Evolutionary conservation across 2,888 invertebrate genomes (phyloP).

Genomic region (Ectemnius continuus): DNA sequence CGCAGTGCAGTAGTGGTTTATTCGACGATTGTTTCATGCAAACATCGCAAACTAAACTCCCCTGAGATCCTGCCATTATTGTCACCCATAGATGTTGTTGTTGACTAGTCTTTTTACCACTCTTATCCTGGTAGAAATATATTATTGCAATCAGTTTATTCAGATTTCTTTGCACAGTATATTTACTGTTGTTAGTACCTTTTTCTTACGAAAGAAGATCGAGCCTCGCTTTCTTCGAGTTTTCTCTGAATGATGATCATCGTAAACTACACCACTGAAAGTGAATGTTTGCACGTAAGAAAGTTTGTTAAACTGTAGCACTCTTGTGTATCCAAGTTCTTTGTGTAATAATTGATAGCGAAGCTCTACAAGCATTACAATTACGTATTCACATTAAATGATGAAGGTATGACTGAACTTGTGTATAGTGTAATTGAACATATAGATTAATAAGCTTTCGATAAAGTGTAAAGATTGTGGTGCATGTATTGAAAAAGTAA

Average conservation of each 20-base stretch:
- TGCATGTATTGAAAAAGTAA: constrained; percentile 22
- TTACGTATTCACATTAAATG: constrained; percentile 25
- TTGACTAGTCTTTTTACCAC: constrained; percentile 81
- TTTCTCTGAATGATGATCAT: constrained; percentile 90
- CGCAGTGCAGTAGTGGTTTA: constrained; percentile 91
- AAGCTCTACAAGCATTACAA: constrained; percentile 38
- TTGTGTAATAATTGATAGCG: constrained; percentile 11
- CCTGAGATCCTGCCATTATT: constrained; percentile 81
- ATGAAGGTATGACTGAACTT: constrained; percentile 17
- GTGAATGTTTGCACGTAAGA: neutral
- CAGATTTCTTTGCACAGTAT: neutral
- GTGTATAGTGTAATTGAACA: constrained; percentile 21
- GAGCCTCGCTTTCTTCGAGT: constrained; percentile 90
- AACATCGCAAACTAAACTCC: constrained; percentile 86
- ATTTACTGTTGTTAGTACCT: constrained; percentile 79
- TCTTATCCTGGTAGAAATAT: constrained; percentile 83
- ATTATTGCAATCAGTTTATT: neutral
- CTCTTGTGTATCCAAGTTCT: neutral
- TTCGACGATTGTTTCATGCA: constrained; percentile 88
- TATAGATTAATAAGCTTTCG: constrained; percentile 26
- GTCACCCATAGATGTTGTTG: constrained; percentile 86
- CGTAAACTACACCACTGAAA: constrained; percentile 73
- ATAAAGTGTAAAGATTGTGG: constrained; percentile 16
- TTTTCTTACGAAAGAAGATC: constrained; percentile 94
- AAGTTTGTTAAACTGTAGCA: neutral